These are phyloP conservation scores for Lasiommata megera DNA, from an alignment of 2,888 invertebrate genomes.

Conservation along the genomic window DNA sequence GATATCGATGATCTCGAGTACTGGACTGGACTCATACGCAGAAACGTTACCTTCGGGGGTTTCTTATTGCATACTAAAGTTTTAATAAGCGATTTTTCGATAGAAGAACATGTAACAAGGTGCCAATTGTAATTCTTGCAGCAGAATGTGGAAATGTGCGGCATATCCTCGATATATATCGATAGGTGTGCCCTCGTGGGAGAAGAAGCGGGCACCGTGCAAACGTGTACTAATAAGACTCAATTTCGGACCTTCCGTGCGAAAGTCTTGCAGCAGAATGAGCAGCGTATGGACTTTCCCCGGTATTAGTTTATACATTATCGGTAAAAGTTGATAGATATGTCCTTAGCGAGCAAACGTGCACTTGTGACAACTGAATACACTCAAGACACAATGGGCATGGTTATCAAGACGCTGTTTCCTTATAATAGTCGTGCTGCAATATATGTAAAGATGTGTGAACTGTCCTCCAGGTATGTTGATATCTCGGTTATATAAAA, in stretches of 20 bases:
- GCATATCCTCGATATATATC: conserved; percentile 85
- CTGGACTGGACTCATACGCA: too few species aligned
- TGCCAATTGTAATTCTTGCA: conserved; percentile 81
- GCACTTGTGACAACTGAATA: not conserved
- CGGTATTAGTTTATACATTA: too few species aligned
- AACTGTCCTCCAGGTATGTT: conserved; percentile 76
- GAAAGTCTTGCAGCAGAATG: conserved; percentile 86
- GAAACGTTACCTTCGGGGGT: too few species aligned
- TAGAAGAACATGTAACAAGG: too few species aligned
- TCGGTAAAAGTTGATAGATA: too few species aligned
- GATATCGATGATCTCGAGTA: too few species aligned
- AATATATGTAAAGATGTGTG: not conserved
- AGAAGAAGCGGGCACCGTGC: not conserved
- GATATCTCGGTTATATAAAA: not conserved
- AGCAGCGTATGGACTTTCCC: conserved; percentile 81
- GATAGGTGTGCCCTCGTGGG: too few species aligned
- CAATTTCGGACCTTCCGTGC: conserved; percentile 83
- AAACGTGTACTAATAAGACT: not conserved
- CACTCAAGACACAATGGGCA: not conserved
- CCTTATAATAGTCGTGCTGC: conserved; percentile 75
- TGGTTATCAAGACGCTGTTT: not conserved
- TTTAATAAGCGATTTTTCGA: too few species aligned
- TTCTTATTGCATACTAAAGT: too few species aligned
- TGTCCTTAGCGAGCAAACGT: not conserved
- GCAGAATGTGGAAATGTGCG: conserved; percentile 86